A percentile compares a stretch with the other conserved stretches of the same genome.
These are phyloP conservation scores for Microtus richardsoni DNA, from an alignment of 2,113 vertebrate species.

Conservation along the genomic window DNA sequence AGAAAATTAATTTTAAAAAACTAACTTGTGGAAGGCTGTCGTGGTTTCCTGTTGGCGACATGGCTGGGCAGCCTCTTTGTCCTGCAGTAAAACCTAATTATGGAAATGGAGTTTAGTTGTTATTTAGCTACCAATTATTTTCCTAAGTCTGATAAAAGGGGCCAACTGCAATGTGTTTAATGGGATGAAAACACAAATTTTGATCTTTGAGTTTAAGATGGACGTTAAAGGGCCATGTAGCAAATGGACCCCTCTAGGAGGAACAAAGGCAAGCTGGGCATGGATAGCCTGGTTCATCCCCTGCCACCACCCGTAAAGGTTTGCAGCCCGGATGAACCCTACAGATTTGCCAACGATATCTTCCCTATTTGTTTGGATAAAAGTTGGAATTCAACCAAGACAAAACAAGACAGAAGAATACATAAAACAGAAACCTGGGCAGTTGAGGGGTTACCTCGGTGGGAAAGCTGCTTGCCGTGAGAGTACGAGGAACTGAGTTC, in stretches of 20 bases:
- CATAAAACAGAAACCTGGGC: no score
- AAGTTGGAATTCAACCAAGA: background rate
- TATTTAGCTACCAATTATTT: constrained; percentile 62
- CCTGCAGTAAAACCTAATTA: background rate
- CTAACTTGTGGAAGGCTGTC: constrained; percentile 1
- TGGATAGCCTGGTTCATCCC: fast-evolving
- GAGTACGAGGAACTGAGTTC: background rate
- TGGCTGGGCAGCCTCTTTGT: background rate
- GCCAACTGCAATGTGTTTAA: constrained; percentile 19
- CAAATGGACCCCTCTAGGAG: background rate
- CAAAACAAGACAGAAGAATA: background rate
- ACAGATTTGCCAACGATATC: background rate
- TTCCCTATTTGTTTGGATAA: background rate
- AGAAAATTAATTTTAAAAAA: constrained; percentile 8
- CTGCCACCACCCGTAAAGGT: background rate
- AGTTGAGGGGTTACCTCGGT: background rate
- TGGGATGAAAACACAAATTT: background rate
- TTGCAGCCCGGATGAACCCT: background rate
- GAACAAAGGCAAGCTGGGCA: fast-evolving
- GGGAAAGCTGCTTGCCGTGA: background rate
- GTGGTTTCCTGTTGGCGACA: background rate
- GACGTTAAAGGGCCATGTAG: background rate
- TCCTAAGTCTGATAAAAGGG: constrained; percentile 17
- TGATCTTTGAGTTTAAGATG: constrained; percentile 6
- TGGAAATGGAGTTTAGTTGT: background rate